These are phyloP conservation scores for Bombycilla garrulus DNA, from an alignment of 2,113 vertebrate genomes.

Conservation along the genomic window DNA sequence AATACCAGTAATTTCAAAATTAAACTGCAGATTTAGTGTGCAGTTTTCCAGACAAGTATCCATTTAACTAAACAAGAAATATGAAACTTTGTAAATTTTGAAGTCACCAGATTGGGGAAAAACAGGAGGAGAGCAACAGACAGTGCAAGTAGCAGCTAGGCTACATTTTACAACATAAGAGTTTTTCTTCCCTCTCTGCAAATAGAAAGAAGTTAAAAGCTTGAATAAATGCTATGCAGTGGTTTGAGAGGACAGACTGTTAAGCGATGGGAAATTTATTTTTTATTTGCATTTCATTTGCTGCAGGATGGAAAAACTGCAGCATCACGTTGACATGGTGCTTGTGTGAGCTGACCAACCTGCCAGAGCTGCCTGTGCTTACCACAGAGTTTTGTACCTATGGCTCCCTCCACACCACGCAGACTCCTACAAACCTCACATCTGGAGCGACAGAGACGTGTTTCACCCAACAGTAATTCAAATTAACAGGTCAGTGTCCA, in stretches of 20 bases:
- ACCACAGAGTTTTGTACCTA: neutral
- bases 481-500: neutral
- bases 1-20: neutral
- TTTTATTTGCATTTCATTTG: neutral
- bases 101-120: neutral
- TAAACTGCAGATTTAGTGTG: neutral
- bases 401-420: rapidly evolving
- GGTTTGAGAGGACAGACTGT: neutral
- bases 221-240: neutral
- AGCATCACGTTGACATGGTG: neutral
- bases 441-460: neutral
- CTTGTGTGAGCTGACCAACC: neutral
- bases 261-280: neutral
- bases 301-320: neutral
- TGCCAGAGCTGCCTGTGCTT: neutral
- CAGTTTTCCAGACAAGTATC: neutral
- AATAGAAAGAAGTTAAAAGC: neutral
- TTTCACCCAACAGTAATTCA: neutral
- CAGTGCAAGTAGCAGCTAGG: neutral
- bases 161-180: neutral
- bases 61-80: neutral
- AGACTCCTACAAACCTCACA: neutral
- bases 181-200: neutral
- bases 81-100: neutral
- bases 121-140: neutral